Base-by-base conservation (phyloP, 2,113 vertebrate species). In the Mormoops blainvillei region DNA sequence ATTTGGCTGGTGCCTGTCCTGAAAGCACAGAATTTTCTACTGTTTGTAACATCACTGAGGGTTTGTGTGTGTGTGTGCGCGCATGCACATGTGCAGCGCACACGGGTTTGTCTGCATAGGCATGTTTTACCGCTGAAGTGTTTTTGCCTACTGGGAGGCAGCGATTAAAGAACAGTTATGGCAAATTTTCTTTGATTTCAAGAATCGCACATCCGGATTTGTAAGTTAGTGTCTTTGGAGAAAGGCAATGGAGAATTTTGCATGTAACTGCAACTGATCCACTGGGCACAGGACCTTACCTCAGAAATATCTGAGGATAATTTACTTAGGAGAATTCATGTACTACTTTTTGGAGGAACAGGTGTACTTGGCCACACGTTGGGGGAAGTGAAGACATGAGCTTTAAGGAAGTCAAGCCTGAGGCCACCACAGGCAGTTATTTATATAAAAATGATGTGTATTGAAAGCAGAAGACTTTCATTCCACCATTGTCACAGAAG, bases 401-500 rank as follows among this genome's bases (percentile, higher is more conserved):
- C 45, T 81, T 94, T 93, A 74, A 89, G 93, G 96, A 97, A 97
- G 95, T 96, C 52, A 58, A 54, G 50, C 15, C 22, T 91, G 84
- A 97, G 50, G 82, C 58, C 50, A 18, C 41, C 38, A 41, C 54
- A 65, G 31, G 73, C 43, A 31, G 93, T 88, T 97, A 87, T 92
- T 94, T 94, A 93, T 92, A 67, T 81, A 84, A 76, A 54, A 77
- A 31, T 77, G 76, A 88, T 58, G 38, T 31, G 38, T 41, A 85
- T 43, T 38, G 14, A 96, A 88, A 96, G 87, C 61, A 15, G 12
- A 71, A 89, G 74, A 11, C 70, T 86, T 92, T 86, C 38, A 22
- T 87, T 85, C 52, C 24, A 5, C 58, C 28, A 18, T 31, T 4
- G 9, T 54, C 71, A 68, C 14, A 0, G 68, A 89, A 52, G 61